These are phyloP conservation scores for Pelodiscus sinensis DNA, from an alignment of 2,113 vertebrate genomes.

Conservation along the genomic window DNA sequence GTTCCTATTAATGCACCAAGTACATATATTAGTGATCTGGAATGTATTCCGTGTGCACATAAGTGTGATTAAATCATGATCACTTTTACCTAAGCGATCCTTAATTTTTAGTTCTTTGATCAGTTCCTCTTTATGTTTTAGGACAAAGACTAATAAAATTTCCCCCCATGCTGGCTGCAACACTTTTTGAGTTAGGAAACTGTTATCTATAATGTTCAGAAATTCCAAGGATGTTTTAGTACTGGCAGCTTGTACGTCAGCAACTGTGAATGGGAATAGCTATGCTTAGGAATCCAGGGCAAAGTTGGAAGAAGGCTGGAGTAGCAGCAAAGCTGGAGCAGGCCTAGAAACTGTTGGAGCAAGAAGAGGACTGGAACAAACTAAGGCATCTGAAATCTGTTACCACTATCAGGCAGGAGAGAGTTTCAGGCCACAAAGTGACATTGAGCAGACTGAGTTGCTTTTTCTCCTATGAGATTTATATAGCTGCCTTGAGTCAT, in stretches of 20 bases:
- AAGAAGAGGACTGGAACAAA: neutral
- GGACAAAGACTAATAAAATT: too few species aligned
- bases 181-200: too few species aligned
- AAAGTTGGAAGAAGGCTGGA: neutral
- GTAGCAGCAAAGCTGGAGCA: neutral
- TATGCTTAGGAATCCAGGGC: neutral
- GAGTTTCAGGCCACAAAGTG: neutral
- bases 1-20: too few species aligned
- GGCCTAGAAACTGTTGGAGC: neutral
- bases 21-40: too few species aligned
- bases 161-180: too few species aligned
- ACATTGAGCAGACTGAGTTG: neutral
- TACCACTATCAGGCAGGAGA: neutral
- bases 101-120: too few species aligned
- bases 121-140: too few species aligned
- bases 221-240: neutral
- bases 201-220: too few species aligned
- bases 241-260: neutral
- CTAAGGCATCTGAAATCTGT: neutral
- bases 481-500: neutral
- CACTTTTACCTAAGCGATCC: too few species aligned
- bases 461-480: neutral
- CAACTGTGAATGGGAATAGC: neutral
- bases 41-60: too few species aligned
- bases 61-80: too few species aligned